Evolutionary conservation across 2,797 vertebrate genomes (phyloP).

Genomic region (Eulemur albifrons): DNA sequence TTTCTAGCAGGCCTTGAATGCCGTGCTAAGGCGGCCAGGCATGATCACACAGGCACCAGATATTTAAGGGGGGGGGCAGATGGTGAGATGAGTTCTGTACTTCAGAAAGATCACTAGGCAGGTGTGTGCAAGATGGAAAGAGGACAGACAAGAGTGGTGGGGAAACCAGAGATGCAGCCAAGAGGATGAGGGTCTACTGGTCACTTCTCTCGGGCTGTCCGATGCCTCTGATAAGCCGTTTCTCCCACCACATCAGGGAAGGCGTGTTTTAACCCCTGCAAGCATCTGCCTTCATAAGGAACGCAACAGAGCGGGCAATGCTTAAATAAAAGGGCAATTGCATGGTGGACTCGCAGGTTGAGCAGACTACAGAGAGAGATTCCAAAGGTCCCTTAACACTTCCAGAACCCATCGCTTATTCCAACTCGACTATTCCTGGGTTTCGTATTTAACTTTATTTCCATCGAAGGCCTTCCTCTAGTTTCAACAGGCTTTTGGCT

Average conservation of each 20-base stretch:
- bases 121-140: neutral
- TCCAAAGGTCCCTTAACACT: neutral
- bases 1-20: neutral
- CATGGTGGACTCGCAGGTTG: accelerated
- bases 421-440: neutral
- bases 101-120: too few relatives aligned
- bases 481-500: neutral
- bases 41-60: neutral
- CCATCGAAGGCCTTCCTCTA: neutral
- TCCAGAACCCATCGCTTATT: neutral
- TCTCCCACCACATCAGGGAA: accelerated
- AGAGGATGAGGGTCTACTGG: accelerated
- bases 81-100: accelerated
- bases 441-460: neutral
- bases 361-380: accelerated
- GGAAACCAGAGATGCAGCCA: accelerated
- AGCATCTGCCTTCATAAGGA: neutral
- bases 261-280: accelerated
- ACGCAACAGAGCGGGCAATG: accelerated
- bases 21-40: neutral
- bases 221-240: neutral
- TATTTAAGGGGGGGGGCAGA: neutral
- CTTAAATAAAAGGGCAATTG: neutral
- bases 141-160: too few relatives aligned
- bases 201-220: neutral